Evolutionary conservation across 2,797 vertebrate species (phyloP), one percentile per base, ranked within the genome.

Genomic region (Sebastes melanostomus): DNA sequence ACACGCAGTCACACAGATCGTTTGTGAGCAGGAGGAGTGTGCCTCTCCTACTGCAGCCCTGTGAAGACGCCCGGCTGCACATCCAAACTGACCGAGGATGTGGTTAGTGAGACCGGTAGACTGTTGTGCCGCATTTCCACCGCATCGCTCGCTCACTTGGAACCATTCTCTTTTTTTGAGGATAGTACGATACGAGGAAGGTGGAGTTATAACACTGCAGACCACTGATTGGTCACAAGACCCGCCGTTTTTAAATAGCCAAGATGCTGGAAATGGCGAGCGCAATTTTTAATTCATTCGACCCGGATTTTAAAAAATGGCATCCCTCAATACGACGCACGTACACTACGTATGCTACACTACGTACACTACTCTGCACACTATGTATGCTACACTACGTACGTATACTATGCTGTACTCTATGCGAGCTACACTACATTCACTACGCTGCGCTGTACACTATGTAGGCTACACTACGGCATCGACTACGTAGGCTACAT

Each of bases 11-110:
- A 14, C 1, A 50, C 66, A 55, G 38, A 11, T 13, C 42, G 52
- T 79, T 8, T 86, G 55, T 77, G 65, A 71, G 52, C 78, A 86
- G 84, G 29, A 67, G 24, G 29, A 67, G 24, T 14, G 29, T 8
- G 34, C 1, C 42, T 32, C 58, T 22, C 58, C 54, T 38, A 27
- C 62, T 14, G 75, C 46, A 85, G 72, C 61, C 86, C 89, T 0
- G 61, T 65, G 59, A 72, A 29, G 82, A 82, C 30, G 1, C 65
- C 59, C 34, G 61, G 80, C 24, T 27, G 22, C 27, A 11, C 10
- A 6, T 54, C 79, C 42, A 10, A 60, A 20, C 70, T 85, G 81
- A 80, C 66, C 72, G 55, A 59, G 24, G 68, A 22, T 4, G 13
- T 58, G 30, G 42, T 38, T 24, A 0, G 75, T 70, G 66, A 65